phyloP scores from a whole-genome alignment of 2,888 invertebrate species.

The Agriopis leucophaearia region DNA sequence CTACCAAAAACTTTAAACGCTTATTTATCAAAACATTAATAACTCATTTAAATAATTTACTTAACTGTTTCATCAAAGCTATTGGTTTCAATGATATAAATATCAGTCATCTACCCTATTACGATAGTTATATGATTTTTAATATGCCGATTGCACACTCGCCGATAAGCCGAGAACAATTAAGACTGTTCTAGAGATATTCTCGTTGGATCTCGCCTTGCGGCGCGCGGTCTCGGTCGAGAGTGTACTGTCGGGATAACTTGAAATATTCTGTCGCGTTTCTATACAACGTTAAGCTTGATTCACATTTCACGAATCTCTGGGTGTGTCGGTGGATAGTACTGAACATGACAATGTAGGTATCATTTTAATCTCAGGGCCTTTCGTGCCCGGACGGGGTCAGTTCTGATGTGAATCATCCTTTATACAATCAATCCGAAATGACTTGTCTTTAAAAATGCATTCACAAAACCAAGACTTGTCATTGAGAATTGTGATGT shows the following conservation, averaged over 20 bases:
- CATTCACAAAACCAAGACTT: constrained; percentile 9
- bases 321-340: neutral
- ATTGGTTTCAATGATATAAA: no score
- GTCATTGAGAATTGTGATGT: constrained; percentile 41
- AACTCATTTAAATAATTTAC: no score
- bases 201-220: neutral
- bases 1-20: no score
- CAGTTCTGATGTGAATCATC: neutral
- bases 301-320: neutral
- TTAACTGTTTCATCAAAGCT: no score
- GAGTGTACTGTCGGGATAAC: neutral
- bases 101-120: no score
- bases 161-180: no score
- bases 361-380: neutral
- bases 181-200: no score
- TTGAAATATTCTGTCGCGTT: constrained; percentile 10
- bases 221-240: neutral
- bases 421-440: constrained; percentile 17
- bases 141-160: neutral
- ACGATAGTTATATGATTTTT: neutral
- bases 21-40: no score
- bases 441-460: constrained; percentile 2
- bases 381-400: no score
- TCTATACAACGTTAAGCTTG: constrained; percentile 10
- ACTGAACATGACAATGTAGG: neutral